A percentile compares a stretch with the other conserved stretches of the same genome.
Evolutionary conservation across 1,140 invertebrate species (phyloP).

Genomic region (Zophobas atratus): DNA sequence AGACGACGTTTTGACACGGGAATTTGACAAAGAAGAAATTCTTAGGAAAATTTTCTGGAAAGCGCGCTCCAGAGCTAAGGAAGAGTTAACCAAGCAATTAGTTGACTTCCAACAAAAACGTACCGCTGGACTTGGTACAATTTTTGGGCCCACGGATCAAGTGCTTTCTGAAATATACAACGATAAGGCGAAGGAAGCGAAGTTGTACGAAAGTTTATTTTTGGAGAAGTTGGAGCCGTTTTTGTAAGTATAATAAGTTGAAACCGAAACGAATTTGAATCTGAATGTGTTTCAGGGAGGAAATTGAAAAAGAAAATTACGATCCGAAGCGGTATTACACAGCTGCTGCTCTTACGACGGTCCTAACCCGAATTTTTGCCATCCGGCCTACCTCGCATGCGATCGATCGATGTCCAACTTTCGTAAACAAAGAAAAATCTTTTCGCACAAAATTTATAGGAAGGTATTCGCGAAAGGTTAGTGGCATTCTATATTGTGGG

Average conservation of each 20-base stretch:
- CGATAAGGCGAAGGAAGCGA: conserved; percentile 86
- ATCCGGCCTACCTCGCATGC: conserved; percentile 72
- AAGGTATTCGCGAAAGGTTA: conserved; percentile 73
- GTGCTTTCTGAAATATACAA: conserved; percentile 85
- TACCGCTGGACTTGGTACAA: conserved; percentile 89
- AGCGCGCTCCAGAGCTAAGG: conserved; percentile 86
- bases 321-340: conserved; percentile 80
- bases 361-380: conserved; percentile 82
- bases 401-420: conserved; percentile 81
- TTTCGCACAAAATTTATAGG: conserved; percentile 82
- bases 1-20: conserved; percentile 85
- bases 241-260: conserved; percentile 72
- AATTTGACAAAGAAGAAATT: conserved; percentile 91
- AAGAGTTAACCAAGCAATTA: conserved; percentile 89
- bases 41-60: conserved; percentile 91
- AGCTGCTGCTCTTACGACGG: conserved; percentile 84
- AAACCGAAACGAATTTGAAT: conserved; percentile 2
- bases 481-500: conserved; percentile 43
- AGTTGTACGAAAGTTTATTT: conserved; percentile 81
- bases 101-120: conserved; percentile 92
- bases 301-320: conserved; percentile 79
- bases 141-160: conserved; percentile 91
- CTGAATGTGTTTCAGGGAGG: conserved; percentile 72
- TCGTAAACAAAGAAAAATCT: conserved; percentile 89
- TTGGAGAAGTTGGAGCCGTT: conserved; percentile 81